Base-by-base conservation (phyloP, 2,113 vertebrate species). In the Scomber scombrus region DNA sequence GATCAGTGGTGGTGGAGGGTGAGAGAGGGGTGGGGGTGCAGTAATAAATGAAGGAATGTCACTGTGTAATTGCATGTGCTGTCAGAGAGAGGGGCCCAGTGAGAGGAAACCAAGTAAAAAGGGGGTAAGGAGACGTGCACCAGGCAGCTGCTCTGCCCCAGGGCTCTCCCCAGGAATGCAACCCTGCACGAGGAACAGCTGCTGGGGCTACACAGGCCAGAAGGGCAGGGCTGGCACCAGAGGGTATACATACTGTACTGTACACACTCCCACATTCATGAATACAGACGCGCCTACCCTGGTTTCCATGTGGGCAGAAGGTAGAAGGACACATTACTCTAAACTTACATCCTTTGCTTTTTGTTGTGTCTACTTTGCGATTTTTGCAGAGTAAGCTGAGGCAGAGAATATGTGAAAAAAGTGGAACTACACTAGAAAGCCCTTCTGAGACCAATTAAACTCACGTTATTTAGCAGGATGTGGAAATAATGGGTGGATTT, bases 161-260 rank as follows among this genome's bases (percentile, higher is more conserved):
- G 88, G 93, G 92, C 90, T 92, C 91, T 93, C 91, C 93, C 90
- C 89, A 91, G 90, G 93, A 94, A 93, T 93, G 91, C 88, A 88
- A 86, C 85, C 89, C 90, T 81, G 85, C 29, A 11, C 61, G 71
- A 56, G 68, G 74, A 90, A 91, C 93, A 94, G 91, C 92, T 93
- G 92, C 91, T 45, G 81, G 81, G 88, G 69, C 80, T 73, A 78
- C 77, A 16, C 80, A 76, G 86, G 88, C 77, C 75, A 85, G 63
- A 78, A 89, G 86, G 89, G 78, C 86, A 90, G 75, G 63, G 78
- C 82, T 84, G 88, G 64, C 71, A 90, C 82, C 68, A 82, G 71
- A 88, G 90, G 86, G 76, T 52, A 73, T 58, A 71, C 80, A 85
- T 51, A 78, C 75, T 78, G 69, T 51, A 78, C 75, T 78, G 69